Percentiles rank a stretch among this genome's conserved stretches.
Conservation (phyloP, 2,113 vertebrate species). For the Daphoenositta chrysoptera region DNA sequence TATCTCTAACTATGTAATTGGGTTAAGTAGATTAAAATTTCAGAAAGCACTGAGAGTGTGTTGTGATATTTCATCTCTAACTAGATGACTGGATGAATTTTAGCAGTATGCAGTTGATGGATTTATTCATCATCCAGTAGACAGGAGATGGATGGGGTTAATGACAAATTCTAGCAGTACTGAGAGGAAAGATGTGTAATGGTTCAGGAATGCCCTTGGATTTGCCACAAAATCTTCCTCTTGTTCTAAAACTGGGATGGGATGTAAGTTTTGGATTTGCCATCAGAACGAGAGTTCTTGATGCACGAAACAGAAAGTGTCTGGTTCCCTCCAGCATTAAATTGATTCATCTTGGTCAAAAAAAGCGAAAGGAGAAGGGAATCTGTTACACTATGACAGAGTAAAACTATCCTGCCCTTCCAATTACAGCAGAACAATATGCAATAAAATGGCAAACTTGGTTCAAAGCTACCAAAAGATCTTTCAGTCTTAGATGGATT, state of each 20-base stretch:
- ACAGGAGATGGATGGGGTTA: neutral
- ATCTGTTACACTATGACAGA: neutral
- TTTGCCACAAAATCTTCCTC: neutral
- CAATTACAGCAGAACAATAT: neutral
- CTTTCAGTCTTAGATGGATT: neutral
- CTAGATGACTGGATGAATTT: neutral
- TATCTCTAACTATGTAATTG: neutral
- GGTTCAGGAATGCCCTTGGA: neutral
- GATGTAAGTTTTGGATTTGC: neutral
- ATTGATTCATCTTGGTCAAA: neutral
- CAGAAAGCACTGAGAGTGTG: neutral
- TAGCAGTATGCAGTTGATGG: neutral
- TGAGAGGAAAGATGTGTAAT: neutral
- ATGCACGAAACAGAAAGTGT: neutral
- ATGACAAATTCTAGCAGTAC: neutral
- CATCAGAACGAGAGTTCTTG: neutral
- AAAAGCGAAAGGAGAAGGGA: neutral
- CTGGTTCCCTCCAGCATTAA: neutral
- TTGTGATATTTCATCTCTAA: neutral
- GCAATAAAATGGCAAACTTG: neutral
- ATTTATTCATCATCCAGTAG: neutral
- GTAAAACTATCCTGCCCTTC: neutral
- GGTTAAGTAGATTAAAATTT: slow-evolving; percentile 21
- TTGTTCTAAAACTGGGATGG: neutral
- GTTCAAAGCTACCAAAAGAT: neutral